Conservation (phyloP, 2,113 vertebrate genomes). For the Sylvilagus bachmani region DNA sequence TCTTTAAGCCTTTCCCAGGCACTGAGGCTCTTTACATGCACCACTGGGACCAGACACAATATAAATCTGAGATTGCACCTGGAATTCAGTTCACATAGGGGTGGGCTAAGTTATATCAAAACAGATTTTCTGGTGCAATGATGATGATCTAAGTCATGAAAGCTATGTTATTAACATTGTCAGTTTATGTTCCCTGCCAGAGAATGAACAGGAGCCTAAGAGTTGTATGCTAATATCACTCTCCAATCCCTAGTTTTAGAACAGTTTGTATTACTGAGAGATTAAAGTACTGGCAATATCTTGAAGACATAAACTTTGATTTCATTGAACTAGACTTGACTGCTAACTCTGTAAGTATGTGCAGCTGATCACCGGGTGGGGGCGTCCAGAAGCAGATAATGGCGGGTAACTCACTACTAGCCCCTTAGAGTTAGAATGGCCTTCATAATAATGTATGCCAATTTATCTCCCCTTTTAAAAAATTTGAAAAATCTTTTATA, state of each 20-base stretch:
- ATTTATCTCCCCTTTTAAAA: background rate
- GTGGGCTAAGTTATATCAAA: constrained; percentile 62
- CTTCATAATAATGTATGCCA: background rate
- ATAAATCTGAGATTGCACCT: constrained; percentile 12
- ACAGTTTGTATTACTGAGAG: background rate
- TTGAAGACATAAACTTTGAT: background rate
- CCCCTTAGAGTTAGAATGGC: background rate
- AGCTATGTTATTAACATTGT: constrained; percentile 55
- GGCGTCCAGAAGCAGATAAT: background rate
- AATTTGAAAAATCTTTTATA: no score
- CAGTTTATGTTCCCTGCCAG: constrained; percentile 44
- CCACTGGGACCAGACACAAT: constrained; percentile 57
- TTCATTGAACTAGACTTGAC: background rate
- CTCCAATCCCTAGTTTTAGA: constrained; percentile 21
- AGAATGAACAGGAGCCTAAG: background rate
- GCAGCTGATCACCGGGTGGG: background rate
- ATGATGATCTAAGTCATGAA: constrained; percentile 68
- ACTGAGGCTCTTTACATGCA: constrained; percentile 54
- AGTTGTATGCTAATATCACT: constrained; percentile 3
- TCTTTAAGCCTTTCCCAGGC: constrained; percentile 56
- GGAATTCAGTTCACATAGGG: constrained; percentile 54
- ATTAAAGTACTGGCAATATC: constrained; percentile 5
- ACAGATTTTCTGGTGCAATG: constrained; percentile 67
- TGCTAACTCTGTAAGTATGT: background rate
- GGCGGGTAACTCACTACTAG: background rate